A percentile compares a stretch with the other conserved stretches of the same genome.
Conservation (phyloP, 2,888 invertebrate genomes). For the Furcula furcula region DNA sequence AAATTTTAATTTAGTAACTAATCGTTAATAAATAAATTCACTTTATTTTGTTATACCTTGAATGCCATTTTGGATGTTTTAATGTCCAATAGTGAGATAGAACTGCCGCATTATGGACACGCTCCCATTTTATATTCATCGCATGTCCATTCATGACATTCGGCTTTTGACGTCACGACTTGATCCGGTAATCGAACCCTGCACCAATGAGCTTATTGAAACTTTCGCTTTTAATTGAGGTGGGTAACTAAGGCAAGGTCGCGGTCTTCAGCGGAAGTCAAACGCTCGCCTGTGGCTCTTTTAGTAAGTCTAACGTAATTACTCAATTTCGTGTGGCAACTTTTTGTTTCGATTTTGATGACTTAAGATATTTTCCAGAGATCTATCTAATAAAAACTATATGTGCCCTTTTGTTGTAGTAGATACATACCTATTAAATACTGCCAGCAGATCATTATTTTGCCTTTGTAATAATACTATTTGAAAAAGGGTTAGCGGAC, state of each 20-base stretch:
- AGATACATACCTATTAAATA: too few species aligned
- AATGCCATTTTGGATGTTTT: slow-evolving; percentile 59
- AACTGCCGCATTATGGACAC: slow-evolving; percentile 47
- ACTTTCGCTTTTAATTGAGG: slow-evolving; percentile 69
- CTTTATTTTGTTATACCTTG: slow-evolving; percentile 43
- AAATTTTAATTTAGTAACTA: too few species aligned
- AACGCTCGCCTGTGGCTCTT: slow-evolving; percentile 5
- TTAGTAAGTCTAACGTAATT: too few species aligned
- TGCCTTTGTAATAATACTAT: too few species aligned
- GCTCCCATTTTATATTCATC: slow-evolving; percentile 55
- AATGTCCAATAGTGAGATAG: slow-evolving; percentile 46
- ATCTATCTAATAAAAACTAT: too few species aligned
- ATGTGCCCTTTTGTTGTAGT: too few species aligned
- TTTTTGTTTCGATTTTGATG: too few species aligned
- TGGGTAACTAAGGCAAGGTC: slow-evolving; percentile 54
- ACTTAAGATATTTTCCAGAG: too few species aligned
- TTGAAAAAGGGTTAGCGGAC: too few species aligned
- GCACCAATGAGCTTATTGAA: slow-evolving; percentile 49
- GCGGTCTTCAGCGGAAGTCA: slow-evolving; percentile 40
- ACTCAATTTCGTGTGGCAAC: too few species aligned
- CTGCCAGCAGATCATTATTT: too few species aligned
- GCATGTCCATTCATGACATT: slow-evolving; percentile 47
- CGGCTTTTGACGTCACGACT: slow-evolving; percentile 50
- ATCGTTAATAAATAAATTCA: too few species aligned
- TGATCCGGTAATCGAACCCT: slow-evolving; percentile 48